Evolutionary conservation across 2,113 vertebrate species (phyloP), one percentile per base, ranked within the genome.

Genomic region (Ptilonorhynchus violaceus): DNA sequence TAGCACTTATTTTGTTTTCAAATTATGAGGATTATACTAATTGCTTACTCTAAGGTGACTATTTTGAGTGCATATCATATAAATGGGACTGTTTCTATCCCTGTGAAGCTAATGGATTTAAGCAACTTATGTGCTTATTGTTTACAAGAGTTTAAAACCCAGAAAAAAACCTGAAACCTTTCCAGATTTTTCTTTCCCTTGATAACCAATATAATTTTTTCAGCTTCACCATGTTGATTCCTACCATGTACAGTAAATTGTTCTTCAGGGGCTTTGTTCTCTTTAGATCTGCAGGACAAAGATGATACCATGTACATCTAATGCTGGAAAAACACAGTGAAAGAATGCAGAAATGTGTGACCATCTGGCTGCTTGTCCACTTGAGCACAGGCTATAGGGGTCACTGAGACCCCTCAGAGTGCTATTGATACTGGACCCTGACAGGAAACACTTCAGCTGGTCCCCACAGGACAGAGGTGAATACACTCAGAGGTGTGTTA

Each of bases 311-410:
- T 58, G 81, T 97, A 35, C 92, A 94, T 68, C 75, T 60, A 80
- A n/a, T 60, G 84, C 68, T 96, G 90, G 69, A 92, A 98, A 98
- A 98, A 98, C 96, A 98, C 80, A 89, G 79, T 49, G 77, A 90
- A 97, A 89, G 97, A 98, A 98, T 98, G 97, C 91, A 96, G 95
- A 97, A 96, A 89, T 69, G 58, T 74, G 91, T 96, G 95, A 95
- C 96, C 98, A 98, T 98, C 98, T 98, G 98, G 97, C 92, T 94
- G 95, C 89, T 85, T 92, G 96, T 97, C 98, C 98, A 98, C 98
- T 98, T 98, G 97, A 97, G 89, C 98, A 97, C 97, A 97, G 97
- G 98, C 96, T 98, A 93, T 97, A 97, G 68, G 98, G 98, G 97
- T 98, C 98, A 98, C 39, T 91, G 98, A 97, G 89, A 97, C 92